Percentiles rank a stretch among this genome's conserved stretches.
These are phyloP conservation scores for Drosophila setosimentum DNA, from an alignment of 2,888 invertebrate species.

Conservation along the genomic window DNA sequence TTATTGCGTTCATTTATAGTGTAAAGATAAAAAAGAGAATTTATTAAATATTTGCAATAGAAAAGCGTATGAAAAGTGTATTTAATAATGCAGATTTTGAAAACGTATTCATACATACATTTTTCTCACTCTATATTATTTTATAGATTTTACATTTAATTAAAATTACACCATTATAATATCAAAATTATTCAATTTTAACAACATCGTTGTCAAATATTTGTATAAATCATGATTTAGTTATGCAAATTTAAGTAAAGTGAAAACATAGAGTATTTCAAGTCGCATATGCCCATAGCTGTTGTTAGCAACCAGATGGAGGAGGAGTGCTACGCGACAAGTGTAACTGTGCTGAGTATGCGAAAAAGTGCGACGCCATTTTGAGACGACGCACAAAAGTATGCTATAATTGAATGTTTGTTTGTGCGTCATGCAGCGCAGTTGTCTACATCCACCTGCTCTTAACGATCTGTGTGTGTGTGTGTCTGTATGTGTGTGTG, in stretches of 20 bases:
- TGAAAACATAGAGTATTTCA: not conserved
- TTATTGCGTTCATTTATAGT: too few species aligned
- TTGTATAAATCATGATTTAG: not conserved
- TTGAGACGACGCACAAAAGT: conserved; percentile 73
- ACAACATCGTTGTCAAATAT: not conserved
- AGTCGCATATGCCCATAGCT: not conserved
- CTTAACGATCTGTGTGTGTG: conserved; percentile 1
- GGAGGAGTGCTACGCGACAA: conserved; percentile 25
- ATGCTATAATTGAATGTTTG: conserved; percentile 79
- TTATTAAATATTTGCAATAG: not conserved
- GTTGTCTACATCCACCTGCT: conserved; percentile 34
- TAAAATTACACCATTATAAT: not conserved
- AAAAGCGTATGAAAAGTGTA: fast-evolving
- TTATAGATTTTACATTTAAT: not conserved
- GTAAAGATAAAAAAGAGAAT: not conserved
- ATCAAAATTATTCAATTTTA: not conserved
- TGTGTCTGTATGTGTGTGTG: conserved; percentile 1
- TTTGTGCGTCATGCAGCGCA: conserved; percentile 45
- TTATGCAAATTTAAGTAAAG: not conserved
- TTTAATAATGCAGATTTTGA: too few species aligned
- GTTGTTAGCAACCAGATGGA: not conserved
- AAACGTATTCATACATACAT: too few species aligned
- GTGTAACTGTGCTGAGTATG: conserved; percentile 60
- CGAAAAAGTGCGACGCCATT: conserved; percentile 69
- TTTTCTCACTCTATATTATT: not conserved